Conservation (phyloP, 2,888 invertebrate species). For the Zygaena filipendulae region DNA sequence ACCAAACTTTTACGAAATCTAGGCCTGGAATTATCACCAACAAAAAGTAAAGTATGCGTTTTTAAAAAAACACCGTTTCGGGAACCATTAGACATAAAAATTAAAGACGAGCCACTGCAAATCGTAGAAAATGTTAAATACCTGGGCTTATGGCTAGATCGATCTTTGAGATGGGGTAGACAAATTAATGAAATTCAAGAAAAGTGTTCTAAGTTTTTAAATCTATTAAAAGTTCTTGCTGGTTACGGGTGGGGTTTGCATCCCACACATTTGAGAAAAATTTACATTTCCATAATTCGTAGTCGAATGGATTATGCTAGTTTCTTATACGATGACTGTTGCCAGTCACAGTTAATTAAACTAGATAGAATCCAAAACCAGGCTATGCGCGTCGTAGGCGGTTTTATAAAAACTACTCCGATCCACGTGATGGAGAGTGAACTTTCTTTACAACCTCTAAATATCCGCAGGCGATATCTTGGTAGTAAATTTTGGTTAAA, state of each 20-base stretch:
- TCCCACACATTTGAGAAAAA: slow-evolving; percentile 17
- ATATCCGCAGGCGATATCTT: slow-evolving; percentile 6
- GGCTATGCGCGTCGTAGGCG: slow-evolving; percentile 10
- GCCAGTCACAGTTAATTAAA: slow-evolving; percentile 7
- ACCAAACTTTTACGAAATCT: slow-evolving; percentile 3
- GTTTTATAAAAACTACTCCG: slow-evolving; percentile 11
- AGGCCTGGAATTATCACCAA: slow-evolving; percentile 14
- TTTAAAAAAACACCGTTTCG: slow-evolving; percentile 14
- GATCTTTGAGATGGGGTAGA: slow-evolving; percentile 18
- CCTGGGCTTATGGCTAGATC: slow-evolving; percentile 21
- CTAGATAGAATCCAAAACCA: slow-evolving; percentile 12
- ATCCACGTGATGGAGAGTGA: too few species aligned
- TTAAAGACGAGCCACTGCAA: slow-evolving; percentile 7
- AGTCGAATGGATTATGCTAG: slow-evolving; percentile 19
- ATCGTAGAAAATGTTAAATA: slow-evolving; percentile 16
- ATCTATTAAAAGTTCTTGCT: too few species aligned
- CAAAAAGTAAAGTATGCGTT: slow-evolving; percentile 18
- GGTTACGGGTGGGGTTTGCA: slow-evolving; percentile 21
- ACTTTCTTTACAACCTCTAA: slow-evolving; percentile 7
- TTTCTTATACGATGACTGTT: slow-evolving; percentile 10
- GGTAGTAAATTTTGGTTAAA: slow-evolving; percentile 7
- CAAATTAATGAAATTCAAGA: slow-evolving; percentile 17
- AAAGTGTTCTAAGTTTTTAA: slow-evolving; percentile 17
- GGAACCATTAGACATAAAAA: slow-evolving; percentile 5
- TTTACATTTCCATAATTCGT: slow-evolving; percentile 18